Conservation (phyloP, 2,797 vertebrate genomes). For the Peromyscus aztecus region DNA sequence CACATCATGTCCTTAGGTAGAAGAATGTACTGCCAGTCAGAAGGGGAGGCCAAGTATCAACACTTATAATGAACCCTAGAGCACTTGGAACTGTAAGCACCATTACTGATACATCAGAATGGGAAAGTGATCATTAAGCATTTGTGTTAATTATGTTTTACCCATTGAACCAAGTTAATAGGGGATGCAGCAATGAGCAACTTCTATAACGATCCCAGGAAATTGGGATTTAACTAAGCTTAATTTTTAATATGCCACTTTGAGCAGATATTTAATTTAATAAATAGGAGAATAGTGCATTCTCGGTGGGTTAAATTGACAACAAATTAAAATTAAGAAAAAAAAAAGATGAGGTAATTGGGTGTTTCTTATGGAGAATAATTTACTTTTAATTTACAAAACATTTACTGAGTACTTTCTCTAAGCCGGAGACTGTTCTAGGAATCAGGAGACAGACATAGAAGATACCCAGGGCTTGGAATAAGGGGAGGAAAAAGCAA, state of each 20-base stretch:
- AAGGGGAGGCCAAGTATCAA: constrained; percentile 61
- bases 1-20: not conserved
- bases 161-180: constrained; percentile 76
- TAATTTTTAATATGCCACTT: constrained; percentile 82
- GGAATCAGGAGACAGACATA: not conserved
- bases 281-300: constrained; percentile 73
- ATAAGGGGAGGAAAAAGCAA: not conserved
- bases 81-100: constrained; percentile 73
- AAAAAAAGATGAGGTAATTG: constrained; percentile 43
- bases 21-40: constrained; percentile 46
- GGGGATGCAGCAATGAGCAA: constrained; percentile 68
- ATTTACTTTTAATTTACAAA: constrained; percentile 71
- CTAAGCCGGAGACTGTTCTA: not conserved
- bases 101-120: constrained; percentile 75
- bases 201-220: constrained; percentile 75
- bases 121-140: constrained; percentile 78
- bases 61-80: constrained; percentile 73
- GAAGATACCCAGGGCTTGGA: not conserved
- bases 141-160: constrained; percentile 80
- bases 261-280: constrained; percentile 81
- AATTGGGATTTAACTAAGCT: constrained; percentile 82
- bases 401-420: constrained; percentile 12
- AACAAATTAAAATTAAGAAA: constrained; percentile 73
- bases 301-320: constrained; percentile 67
- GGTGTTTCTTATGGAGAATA: constrained; percentile 59